Conservation (phyloP, 2,797 vertebrate species). For the Aythya fuligula region DNA sequence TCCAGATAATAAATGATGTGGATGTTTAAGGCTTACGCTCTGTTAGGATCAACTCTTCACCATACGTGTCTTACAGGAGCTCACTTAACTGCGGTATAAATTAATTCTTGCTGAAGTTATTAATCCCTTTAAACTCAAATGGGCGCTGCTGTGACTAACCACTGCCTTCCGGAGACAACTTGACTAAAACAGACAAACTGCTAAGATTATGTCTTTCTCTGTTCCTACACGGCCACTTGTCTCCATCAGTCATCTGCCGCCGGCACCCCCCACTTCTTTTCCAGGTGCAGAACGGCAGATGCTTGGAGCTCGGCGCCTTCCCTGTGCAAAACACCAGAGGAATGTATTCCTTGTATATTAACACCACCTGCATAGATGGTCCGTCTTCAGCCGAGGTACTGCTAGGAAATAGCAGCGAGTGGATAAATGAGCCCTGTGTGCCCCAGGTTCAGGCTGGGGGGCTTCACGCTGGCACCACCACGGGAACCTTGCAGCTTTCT, state of each 20-base stretch:
- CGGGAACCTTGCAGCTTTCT: not conserved
- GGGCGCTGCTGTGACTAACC: slow-evolving; percentile 85
- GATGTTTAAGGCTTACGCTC: not conserved
- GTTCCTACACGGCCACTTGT: not conserved
- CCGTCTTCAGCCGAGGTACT: not conserved
- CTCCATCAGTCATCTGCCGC: not conserved
- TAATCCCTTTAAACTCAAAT: slow-evolving; percentile 77
- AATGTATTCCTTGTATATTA: not conserved
- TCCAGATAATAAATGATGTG: not conserved
- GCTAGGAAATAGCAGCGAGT: not conserved
- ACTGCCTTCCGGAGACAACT: slow-evolving; percentile 88
- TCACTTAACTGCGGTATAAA: slow-evolving; percentile 69
- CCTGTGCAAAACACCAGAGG: not conserved
- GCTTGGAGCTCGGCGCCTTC: not conserved
- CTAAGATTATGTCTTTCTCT: not conserved
- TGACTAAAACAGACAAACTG: slow-evolving; percentile 84
- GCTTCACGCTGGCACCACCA: fast-evolving
- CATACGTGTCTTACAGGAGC: slow-evolving; percentile 51
- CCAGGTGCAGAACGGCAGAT: not conserved
- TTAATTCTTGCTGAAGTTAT: slow-evolving; percentile 79
- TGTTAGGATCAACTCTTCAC: not conserved
- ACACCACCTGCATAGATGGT: not conserved
- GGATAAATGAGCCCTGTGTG: not conserved
- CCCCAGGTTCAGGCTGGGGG: not conserved
- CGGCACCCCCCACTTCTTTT: not conserved